Base-by-base conservation (phyloP, 2,888 invertebrate genomes). In the Ornithoptera priamus region DNA sequence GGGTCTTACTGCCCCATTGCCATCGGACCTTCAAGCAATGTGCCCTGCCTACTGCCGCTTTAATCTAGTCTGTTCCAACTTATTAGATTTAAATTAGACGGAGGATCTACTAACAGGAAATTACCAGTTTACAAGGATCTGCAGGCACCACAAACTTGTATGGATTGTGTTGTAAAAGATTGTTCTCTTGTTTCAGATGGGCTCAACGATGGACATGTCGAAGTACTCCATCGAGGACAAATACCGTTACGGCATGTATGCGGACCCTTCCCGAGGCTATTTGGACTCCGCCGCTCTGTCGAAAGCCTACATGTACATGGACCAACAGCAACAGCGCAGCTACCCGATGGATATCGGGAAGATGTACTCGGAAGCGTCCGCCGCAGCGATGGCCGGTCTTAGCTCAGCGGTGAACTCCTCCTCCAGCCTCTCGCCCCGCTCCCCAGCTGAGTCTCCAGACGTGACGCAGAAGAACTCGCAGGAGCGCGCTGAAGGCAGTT, bases 141-240 rank as follows among this genome's bases (percentile, higher is more conserved):
- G 5, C 10, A 39, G 39, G 39, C 1, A 39, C 10, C 8, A 10
- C 10, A 39, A 1, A 39, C 39, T 10, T 39, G 0, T 39, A 39
- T 10, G 8, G 39, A 39, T 39, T 39, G 39, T 39, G 3, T 39
- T 10, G n/a, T 53, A 15, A 53, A 53, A 58, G 18, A 17, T 59
- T 18, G 3, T 59, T 5, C 74, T 18, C 62, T 83, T 90, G 85
- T 94, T 93, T 1, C 94, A 96, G 96, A 95, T 96, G 72, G 95
- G 95, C 10, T 94, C 95, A 65, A 94, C 96, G 73, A 96, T 96
- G 95, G 96, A 96, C 81, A 96, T 96, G 95, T 91, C 93, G 0
- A 96, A 96, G 81, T 96, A 96, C 83, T 95, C 96, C 15, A 94
- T 96, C 90, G 96, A 96, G 75, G 96, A 96, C 78, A 96, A 96